Evolutionary conservation across 2,113 vertebrate genomes (phyloP), one percentile per base, ranked within the genome.

Genomic region (Periophthalmodon schlosseri): DNA sequence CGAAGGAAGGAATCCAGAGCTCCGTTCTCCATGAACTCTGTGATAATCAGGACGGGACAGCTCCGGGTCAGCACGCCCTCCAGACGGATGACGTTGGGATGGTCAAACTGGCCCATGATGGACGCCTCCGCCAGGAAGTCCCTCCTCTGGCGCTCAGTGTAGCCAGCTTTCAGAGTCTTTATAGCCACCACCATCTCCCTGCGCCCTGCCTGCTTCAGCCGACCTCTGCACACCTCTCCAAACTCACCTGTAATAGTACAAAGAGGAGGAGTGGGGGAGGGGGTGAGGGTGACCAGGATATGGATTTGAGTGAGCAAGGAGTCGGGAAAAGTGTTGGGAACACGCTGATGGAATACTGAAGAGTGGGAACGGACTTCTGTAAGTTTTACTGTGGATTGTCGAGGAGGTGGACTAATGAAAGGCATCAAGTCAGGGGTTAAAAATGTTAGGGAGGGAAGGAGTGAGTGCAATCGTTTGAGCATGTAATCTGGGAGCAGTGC

Each of bases 51-150:
- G 79, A 99, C 96, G 0, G 98, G 97, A 50, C 97, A 97, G 84
- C 97, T 99, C 68, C 98, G 96, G 68, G 98, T 99, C 87, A 99
- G 95, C 86, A 99, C 98, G 0, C 98, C 98, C 78, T 99, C 98
- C 86, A 99, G 91, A 34, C 96, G 96, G 88, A 99, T 99, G 86
- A 99, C 98, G 83, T 99, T 99, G 84, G 98, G 98, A 72, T 99
- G 98, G 91, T 99, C 98, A 0, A 99, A 99, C 93, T 99, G 98
- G 39, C 97, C 98, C 98, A 99, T 99, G 92, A 99, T 99, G 74
- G 96, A 98, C 52, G 98, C 97, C 82, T 99, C 98, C 0, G 95
- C 97, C 3, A 99, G 94, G 92, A 99, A 99, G 92, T 99, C 98
- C 28, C 98, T 93, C 82, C 98, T 93, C 91, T 99, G 98, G 21